A percentile compares a stretch with the other conserved stretches of the same genome.
Evolutionary conservation across 2,797 vertebrate genomes (phyloP).

Genomic region (Muscicapa striata): DNA sequence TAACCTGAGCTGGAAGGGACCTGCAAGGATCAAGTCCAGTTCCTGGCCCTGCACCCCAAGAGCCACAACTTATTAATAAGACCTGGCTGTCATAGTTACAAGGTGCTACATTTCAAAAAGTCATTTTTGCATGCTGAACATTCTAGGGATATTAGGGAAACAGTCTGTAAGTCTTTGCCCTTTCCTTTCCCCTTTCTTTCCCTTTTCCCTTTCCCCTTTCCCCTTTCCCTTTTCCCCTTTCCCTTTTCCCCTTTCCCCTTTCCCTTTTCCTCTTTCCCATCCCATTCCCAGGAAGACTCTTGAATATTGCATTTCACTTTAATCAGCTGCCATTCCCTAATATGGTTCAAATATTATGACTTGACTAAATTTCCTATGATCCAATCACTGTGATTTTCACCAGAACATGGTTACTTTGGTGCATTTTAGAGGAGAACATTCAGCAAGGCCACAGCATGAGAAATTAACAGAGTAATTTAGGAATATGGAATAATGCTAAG

Average conservation of each 20-base stretch:
- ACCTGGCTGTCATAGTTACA: not conserved
- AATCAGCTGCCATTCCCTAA: not conserved
- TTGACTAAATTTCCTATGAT: not conserved
- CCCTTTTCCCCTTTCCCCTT: too few species aligned
- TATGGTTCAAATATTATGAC: not conserved
- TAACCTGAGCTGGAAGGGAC: too few species aligned
- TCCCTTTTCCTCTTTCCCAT: too few species aligned
- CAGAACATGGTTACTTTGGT: not conserved
- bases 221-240: too few species aligned
- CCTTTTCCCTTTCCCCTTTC: too few species aligned
- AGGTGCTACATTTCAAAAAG: not conserved
- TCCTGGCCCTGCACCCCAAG: not conserved
- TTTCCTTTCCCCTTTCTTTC: rapidly evolving
- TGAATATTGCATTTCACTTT: not conserved
- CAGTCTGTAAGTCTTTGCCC: rapidly evolving
- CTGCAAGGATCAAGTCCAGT: not conserved
- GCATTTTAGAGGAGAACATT: not conserved
- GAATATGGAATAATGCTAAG: not conserved
- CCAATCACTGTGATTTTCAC: not conserved
- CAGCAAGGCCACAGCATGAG: not conserved
- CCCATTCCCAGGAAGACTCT: not conserved
- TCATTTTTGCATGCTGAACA: not conserved
- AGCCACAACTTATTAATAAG: not conserved
- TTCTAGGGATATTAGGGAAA: not conserved
- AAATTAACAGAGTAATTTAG: not conserved